Conservation (phyloP, 2,797 vertebrate genomes). For the Tokudaia muenninki region DNA sequence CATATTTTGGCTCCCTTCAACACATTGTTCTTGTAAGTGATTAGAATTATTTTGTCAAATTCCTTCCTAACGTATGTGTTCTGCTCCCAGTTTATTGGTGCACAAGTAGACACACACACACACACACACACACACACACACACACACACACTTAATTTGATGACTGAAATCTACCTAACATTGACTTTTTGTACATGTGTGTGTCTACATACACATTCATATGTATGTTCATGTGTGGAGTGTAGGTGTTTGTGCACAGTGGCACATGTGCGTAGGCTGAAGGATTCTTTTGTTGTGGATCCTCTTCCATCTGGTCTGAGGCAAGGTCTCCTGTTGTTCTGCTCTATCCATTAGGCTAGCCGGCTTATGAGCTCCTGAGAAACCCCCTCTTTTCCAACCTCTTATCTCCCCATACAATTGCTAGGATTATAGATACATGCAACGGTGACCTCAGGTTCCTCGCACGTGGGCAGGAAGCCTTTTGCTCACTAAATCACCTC, state of each 20-base stretch:
- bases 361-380: background rate
- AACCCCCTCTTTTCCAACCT: background rate
- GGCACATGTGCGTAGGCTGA: no score
- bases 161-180: background rate
- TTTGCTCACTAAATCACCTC: background rate
- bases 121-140: background rate
- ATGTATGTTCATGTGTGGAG: background rate
- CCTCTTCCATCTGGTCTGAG: background rate
- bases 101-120: background rate
- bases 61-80: background rate
- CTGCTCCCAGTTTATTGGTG: background rate
- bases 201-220: background rate
- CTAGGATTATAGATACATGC: background rate
- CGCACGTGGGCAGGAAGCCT: background rate
- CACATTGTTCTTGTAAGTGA: background rate
- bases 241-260: background rate
- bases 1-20: background rate
- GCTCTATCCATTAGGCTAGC: background rate
- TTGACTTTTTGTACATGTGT: background rate
- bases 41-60: slow-evolving; percentile 31
- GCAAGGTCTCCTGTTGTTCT: no score
- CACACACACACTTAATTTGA: background rate
- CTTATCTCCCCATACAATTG: background rate
- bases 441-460: background rate
- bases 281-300: background rate